Base-by-base conservation (phyloP, 2,797 vertebrate genomes). In the Graptemys geographica region DNA sequence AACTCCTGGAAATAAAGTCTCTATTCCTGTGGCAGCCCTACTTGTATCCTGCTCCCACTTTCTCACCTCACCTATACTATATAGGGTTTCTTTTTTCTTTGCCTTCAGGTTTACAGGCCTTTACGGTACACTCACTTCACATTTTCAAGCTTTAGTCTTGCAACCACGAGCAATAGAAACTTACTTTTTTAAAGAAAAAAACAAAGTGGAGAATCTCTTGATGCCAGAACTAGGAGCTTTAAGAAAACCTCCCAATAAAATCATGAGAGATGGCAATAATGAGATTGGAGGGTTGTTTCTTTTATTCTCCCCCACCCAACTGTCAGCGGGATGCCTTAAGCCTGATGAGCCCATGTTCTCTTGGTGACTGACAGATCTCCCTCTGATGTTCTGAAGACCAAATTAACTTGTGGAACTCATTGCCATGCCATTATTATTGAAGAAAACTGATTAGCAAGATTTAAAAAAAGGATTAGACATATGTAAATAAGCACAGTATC, bases 321-420 rank as follows among this genome's bases (percentile, higher is more conserved):
- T 88, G 90, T 65, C 33, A 0, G 49, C 53, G 79, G 13, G 33
- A 6, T 81, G 3, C 44, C 19, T 94, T 90, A 87, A 49, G 76
- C 21, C 8, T 56, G n/a, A 37, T 72, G 65, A 69, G 65, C 65
- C 28, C 27, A 2, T 11, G 2, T 21, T 81, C 7, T 93, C 87
- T 90, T 81, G 79, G 12, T 79, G 82, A 69, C 5, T 92, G 79
- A 57, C 88, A 92, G 83, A 81, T 94, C 93, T 82, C 56, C 31
- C 47, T 95, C 37, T 83, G 95, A 95, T 83, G 95, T 93, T 95
- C 94, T 92, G 69, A 95, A 82, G 65, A 87, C 47, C 91, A 93
- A 95, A 91, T 95, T 96, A 95, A 89, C 95, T 90, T 95, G 49
- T 44, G 94, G 41, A 92, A 81, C 76, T 90, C 59, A 69, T 93